Evolutionary conservation across 2,113 vertebrate species (phyloP).

Genomic region (Phylloscopus whistleri): DNA sequence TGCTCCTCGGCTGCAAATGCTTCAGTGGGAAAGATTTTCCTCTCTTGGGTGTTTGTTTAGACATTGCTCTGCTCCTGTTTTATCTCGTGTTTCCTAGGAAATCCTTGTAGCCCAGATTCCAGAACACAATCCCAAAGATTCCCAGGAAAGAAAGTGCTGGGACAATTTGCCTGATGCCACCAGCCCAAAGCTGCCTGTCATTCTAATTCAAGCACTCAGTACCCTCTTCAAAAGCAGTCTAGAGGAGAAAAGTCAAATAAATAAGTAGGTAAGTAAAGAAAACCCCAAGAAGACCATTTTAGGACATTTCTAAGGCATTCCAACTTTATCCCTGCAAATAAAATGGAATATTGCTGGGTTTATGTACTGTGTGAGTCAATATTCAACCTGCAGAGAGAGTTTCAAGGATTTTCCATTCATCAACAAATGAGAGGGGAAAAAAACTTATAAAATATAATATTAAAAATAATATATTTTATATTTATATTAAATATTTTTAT

Average conservation of each 20-base stretch:
- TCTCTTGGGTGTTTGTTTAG: conserved; percentile 39
- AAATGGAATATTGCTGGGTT: neutral
- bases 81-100: neutral
- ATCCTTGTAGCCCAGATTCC: neutral
- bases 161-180: neutral
- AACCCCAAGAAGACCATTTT: neutral
- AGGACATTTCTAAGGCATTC: neutral
- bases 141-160: neutral
- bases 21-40: conserved; percentile 28
- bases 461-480: too few species aligned
- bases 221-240: neutral
- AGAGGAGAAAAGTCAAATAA: neutral
- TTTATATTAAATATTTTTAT: too few species aligned
- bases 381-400: neutral
- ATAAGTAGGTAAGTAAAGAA: neutral
- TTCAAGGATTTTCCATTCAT: neutral
- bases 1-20: conserved; percentile 26
- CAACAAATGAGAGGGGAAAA: neutral
- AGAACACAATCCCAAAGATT: neutral
- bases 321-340: neutral
- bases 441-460: neutral
- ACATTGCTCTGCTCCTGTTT: conserved; percentile 2
- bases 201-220: neutral
- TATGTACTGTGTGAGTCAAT: neutral
- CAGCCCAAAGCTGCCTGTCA: neutral